Evolutionary conservation across 2,113 vertebrate genomes (phyloP).

Genomic region (Girardinichthys multiradiatus): DNA sequence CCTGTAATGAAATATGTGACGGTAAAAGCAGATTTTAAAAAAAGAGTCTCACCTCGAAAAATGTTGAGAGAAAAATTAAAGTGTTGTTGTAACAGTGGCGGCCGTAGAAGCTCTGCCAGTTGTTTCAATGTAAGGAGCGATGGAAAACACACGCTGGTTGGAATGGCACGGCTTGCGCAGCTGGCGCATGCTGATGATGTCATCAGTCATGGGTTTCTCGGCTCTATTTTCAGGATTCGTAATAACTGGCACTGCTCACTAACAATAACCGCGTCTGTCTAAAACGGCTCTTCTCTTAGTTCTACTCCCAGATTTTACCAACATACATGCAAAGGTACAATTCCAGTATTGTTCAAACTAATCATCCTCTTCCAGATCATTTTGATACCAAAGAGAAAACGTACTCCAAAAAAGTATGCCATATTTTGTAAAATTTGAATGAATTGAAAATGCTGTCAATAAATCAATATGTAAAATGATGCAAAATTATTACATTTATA

Average conservation of each 20-base stretch:
- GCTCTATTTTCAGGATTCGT: too few relatives aligned
- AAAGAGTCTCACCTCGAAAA: conserved; percentile 60
- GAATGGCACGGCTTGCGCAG: conserved; percentile 69
- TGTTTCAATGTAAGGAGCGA: conserved; percentile 31
- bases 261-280: too few relatives aligned
- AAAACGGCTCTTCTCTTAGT: too few relatives aligned
- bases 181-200: conserved; percentile 70
- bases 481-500: too few relatives aligned
- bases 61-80: conserved; percentile 15
- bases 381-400: too few relatives aligned
- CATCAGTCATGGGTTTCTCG: neutral
- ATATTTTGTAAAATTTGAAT: neutral
- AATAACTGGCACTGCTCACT: too few relatives aligned
- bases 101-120: conserved; percentile 34
- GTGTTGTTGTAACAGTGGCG: conserved; percentile 6
- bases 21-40: neutral
- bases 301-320: too few relatives aligned
- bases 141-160: conserved; percentile 70
- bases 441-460: too few relatives aligned
- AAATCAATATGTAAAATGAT: too few relatives aligned
- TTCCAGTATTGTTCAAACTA: neutral
- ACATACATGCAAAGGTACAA: neutral
- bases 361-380: neutral
- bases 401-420: too few relatives aligned
- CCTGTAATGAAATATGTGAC: neutral